phyloP scores from a whole-genome alignment of 2,888 invertebrate genomes.

The Zhengitettix transpicula region DNA sequence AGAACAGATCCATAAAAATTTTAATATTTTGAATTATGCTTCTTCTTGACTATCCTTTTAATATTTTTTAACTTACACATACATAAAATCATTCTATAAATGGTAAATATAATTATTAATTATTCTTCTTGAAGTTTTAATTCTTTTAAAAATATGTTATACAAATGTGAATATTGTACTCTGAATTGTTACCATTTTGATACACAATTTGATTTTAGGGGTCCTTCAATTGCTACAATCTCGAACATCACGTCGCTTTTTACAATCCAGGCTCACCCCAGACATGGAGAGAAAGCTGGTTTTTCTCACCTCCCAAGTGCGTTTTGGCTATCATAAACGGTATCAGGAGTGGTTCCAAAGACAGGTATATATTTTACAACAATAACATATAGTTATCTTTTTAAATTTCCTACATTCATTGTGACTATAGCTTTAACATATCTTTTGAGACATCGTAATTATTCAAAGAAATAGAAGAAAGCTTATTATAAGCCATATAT shows the following conservation, averaged over 20 bases:
- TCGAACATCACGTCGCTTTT: slow-evolving; percentile 70
- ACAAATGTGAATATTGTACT: too few species aligned
- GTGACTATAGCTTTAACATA: not conserved
- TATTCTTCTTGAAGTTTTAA: not conserved
- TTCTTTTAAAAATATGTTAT: not conserved
- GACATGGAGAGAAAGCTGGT: slow-evolving; percentile 86
- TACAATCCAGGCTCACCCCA: slow-evolving; percentile 71
- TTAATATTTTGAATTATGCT: too few species aligned
- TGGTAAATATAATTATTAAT: too few species aligned
- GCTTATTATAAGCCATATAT: too few species aligned
- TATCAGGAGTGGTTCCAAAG: slow-evolving; percentile 92
- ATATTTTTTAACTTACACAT: too few species aligned
- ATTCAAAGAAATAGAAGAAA: too few species aligned
- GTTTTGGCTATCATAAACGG: slow-evolving; percentile 80
- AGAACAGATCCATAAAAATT: too few species aligned
- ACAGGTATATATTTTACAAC: slow-evolving; percentile 25
- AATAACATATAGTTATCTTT: not conserved
- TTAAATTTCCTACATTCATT: not conserved
- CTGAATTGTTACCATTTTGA: too few species aligned
- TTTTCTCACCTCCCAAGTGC: slow-evolving; percentile 68
- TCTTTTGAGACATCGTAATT: too few species aligned
- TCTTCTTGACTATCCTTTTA: too few species aligned
- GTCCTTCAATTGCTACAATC: slow-evolving; percentile 64
- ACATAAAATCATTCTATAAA: too few species aligned
- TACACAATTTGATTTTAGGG: slow-evolving; percentile 21